Percentiles rank a stretch among this genome's conserved stretches.
phyloP scores from a whole-genome alignment of 2,797 vertebrate genomes.

The Argentina silus region DNA sequence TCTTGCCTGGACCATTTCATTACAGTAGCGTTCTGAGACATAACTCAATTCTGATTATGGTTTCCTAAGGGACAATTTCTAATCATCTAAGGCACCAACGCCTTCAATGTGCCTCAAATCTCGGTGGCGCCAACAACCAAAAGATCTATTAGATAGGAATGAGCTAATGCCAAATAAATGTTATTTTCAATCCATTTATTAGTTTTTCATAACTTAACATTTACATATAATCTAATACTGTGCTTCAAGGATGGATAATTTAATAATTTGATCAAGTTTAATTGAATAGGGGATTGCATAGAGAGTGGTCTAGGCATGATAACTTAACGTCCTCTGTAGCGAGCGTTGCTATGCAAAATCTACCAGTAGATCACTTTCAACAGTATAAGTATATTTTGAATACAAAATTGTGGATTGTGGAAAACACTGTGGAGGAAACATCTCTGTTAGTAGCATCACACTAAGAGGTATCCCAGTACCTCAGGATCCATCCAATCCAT shows the following conservation, averaged over 20 bases:
- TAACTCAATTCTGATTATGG: not conserved
- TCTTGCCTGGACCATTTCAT: not conserved
- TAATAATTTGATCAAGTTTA: conserved; percentile 9
- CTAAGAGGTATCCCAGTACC: not conserved
- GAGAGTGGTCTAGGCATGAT: not conserved
- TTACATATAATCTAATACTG: conserved; percentile 16
- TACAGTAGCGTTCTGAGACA: not conserved
- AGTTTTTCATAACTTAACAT: not conserved
- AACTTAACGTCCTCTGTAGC: not conserved
- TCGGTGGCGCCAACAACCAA: not conserved
- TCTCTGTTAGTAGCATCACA: not conserved
- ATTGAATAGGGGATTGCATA: not conserved
- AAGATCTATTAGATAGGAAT: not conserved
- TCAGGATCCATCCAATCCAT: not conserved
- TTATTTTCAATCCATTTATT: not conserved
- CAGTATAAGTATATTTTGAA: not conserved
- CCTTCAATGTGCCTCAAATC: not conserved
- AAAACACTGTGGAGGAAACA: not conserved
- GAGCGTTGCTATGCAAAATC: not conserved
- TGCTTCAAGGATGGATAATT: not conserved
- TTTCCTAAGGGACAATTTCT: not conserved
- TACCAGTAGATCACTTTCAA: not conserved
- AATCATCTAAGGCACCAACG: not conserved
- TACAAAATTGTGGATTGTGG: too few relatives aligned
- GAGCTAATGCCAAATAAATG: not conserved